phyloP scores from a whole-genome alignment of 2,113 vertebrate genomes.

The Melanostigma gelatinosum region DNA sequence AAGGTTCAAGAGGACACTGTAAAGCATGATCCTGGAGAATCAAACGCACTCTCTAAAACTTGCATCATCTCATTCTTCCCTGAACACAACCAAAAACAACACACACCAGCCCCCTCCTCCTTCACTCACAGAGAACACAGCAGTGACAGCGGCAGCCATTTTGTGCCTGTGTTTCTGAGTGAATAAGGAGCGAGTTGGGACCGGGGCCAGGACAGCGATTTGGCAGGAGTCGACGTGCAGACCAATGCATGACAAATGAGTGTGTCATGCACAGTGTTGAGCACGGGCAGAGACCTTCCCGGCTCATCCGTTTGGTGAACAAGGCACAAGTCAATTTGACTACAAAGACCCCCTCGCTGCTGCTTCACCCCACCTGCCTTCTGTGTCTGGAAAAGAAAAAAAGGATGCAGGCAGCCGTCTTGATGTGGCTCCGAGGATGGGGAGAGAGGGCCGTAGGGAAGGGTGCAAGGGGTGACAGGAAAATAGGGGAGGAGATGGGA shows the following conservation, averaged over 20 bases:
- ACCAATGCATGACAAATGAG: conserved; percentile 74
- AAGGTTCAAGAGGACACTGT: not conserved
- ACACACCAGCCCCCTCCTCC: not conserved
- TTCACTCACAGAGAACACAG: conserved; percentile 30
- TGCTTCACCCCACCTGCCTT: not conserved
- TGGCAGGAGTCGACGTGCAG: conserved; percentile 62
- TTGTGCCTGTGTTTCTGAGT: conserved; percentile 63
- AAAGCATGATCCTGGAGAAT: not conserved
- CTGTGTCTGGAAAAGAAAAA: conserved; percentile 24
- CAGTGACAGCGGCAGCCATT: conserved; percentile 65
- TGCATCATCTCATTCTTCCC: conserved; percentile 4
- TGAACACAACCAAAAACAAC: conserved; percentile 1
- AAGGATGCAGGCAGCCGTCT: conserved; percentile 28
- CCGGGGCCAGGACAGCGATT: conserved; percentile 63
- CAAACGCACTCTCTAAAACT: not conserved
- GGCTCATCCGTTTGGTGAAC: conserved; percentile 63
- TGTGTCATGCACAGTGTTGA: conserved; percentile 63
- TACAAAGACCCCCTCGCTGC: conserved; percentile 55
- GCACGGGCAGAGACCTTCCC: conserved; percentile 46
- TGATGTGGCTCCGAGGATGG: conserved; percentile 22
- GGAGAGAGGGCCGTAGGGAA: conserved; percentile 16
- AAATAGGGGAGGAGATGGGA: conserved; percentile 29
- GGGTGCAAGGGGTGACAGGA: conserved; percentile 7
- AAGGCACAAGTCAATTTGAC: conserved; percentile 68
- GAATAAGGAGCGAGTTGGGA: conserved; percentile 65